phyloP scores from a whole-genome alignment of 2,113 vertebrate species.

The Chrysemys picta region DNA sequence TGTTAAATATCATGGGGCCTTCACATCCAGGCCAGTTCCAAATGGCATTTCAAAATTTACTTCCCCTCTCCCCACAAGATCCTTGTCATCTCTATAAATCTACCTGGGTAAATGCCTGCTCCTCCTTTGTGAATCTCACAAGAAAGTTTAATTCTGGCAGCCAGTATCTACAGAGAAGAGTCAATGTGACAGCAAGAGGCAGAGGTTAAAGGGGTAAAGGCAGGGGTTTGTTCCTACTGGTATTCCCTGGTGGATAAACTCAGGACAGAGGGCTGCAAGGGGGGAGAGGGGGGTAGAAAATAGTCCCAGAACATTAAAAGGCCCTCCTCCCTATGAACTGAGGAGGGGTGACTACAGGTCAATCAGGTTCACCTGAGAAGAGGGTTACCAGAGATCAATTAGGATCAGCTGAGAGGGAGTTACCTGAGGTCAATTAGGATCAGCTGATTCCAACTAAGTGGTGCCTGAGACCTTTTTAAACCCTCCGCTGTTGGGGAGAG shows the following conservation, averaged over 20 bases:
- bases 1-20: not conserved
- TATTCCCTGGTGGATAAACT: not conserved
- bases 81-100: not conserved
- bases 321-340: too few relatives aligned
- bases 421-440: too few relatives aligned
- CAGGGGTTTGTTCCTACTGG: not conserved
- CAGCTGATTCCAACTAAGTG: too few relatives aligned
- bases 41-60: not conserved
- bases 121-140: not conserved
- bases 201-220: constrained; percentile 22
- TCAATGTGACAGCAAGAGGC: not conserved
- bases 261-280: too few relatives aligned
- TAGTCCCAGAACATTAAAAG: too few relatives aligned
- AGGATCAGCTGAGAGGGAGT: too few relatives aligned
- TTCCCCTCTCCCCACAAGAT: not conserved
- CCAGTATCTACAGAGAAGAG: constrained; percentile 9
- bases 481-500: too few relatives aligned
- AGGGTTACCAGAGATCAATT: too few relatives aligned
- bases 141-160: constrained; percentile 31
- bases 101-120: not conserved
- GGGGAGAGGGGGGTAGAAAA: too few relatives aligned
- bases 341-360: too few relatives aligned
- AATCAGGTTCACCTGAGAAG: too few relatives aligned
- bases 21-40: not conserved
- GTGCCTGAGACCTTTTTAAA: too few relatives aligned